phyloP scores from a whole-genome alignment of 2,797 vertebrate genomes.

The Rachycentron canadum region DNA sequence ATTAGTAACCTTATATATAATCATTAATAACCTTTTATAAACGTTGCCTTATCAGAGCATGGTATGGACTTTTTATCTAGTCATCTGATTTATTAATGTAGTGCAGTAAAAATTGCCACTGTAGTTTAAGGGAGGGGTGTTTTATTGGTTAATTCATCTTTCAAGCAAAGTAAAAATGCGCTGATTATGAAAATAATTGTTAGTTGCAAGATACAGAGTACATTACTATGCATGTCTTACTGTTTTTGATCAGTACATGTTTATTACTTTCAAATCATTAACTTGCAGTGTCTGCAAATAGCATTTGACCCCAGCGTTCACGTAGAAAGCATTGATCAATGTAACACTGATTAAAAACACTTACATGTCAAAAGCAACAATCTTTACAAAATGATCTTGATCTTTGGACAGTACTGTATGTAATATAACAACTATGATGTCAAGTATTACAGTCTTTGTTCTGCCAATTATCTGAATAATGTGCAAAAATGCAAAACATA shows the following conservation, averaged over 20 bases:
- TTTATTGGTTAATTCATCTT: too few species aligned
- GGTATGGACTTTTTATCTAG: too few species aligned
- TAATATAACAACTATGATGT: neutral
- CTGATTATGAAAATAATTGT: neutral
- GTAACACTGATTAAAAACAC: neutral
- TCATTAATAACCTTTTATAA: too few species aligned
- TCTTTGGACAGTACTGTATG: neutral
- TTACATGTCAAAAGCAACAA: neutral
- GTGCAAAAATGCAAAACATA: constrained; percentile 11
- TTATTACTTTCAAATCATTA: neutral
- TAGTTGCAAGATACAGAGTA: neutral
- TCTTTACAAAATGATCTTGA: neutral
- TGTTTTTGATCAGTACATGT: neutral
- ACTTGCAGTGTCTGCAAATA: neutral
- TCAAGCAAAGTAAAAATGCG: too few species aligned
- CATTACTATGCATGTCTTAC: neutral
- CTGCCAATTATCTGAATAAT: neutral
- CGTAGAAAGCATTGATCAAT: neutral
- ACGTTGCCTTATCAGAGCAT: too few species aligned
- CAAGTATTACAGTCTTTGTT: neutral
- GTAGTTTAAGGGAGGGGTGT: too few species aligned
- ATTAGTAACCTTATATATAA: too few species aligned
- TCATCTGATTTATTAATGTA: too few species aligned
- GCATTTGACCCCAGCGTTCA: neutral
- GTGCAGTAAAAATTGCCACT: too few species aligned